Base-by-base conservation (phyloP, 2,797 vertebrate species). In the Cryptoprocta ferox region DNA sequence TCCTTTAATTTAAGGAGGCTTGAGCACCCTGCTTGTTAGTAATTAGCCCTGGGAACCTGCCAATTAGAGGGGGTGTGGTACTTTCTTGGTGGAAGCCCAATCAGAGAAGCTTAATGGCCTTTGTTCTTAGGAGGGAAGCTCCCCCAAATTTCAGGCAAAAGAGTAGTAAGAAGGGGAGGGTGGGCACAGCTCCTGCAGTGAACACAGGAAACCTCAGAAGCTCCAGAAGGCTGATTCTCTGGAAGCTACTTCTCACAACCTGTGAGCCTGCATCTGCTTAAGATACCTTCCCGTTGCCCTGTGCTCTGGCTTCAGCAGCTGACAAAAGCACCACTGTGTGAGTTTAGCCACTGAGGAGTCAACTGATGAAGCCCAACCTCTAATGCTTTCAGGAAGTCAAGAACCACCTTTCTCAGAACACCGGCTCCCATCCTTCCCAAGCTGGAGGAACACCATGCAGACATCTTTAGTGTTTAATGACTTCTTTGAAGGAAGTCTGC, bases 101-200 rank as follows among this genome's bases (percentile, higher is more conserved):
- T 61, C 61, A 65, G 48, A 61, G 70, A 93, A 61, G 32, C 26
- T 39, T 80, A 16, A 42, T 59, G 56, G 71, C 42, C 42, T 97
- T 96, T 90, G 37, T 95, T 97, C 71, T 82, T 89, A 59, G 70
- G 61, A 84, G 37, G 35, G 59, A 68, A 37, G 21, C 24, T 92
- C 65, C 71, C 71, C 63, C 48, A 95, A 89, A 65, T 50, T 53
- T 80, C 4, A 42, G 71, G 48, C 10, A 12, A 45, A 89, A 73
- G 85, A 66, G 42, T 1, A 0, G 30, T 61, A 65, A 80, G 85
- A 78, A 79, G 63, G 78, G 50, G 53, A 73, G 19, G 12, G 73
- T n/a, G 30, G n/a, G 18, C 0, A 0, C 48, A 76, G 1, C 15
- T 18, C 63, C 35, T 3, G 0, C 26, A 24, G 87, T 59, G 68